Evolutionary conservation across 2,113 vertebrate genomes (phyloP).

Genomic region (Antechinus stuartii): DNA sequence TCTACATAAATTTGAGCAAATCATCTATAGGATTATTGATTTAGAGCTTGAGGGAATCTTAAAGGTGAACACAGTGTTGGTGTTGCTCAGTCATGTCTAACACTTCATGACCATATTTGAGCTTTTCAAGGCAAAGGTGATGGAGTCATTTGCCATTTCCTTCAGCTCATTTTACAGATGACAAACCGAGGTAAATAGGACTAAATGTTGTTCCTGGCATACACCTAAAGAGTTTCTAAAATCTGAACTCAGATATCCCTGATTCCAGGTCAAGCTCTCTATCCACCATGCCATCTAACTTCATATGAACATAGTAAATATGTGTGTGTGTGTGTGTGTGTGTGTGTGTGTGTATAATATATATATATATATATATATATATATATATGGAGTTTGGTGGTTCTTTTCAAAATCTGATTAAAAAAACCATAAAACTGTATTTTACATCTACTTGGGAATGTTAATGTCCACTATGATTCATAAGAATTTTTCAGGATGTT

Average conservation of each 20-base stretch:
- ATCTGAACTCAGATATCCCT: too few relatives aligned
- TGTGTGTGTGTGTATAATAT: too few relatives aligned
- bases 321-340: too few relatives aligned
- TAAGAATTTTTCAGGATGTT: background rate
- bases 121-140: background rate
- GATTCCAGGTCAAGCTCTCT: too few relatives aligned
- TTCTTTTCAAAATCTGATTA: background rate
- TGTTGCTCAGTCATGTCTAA: too few relatives aligned
- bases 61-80: background rate
- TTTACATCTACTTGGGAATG: background rate
- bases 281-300: too few relatives aligned
- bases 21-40: background rate
- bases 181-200: background rate
- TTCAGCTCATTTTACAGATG: background rate
- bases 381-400: background rate
- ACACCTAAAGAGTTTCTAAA: background rate
- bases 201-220: background rate
- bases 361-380: too few relatives aligned
- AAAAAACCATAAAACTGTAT: background rate
- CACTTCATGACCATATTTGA: too few relatives aligned
- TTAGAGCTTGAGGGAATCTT: background rate
- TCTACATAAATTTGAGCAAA: background rate
- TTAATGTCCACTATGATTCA: background rate
- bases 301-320: too few relatives aligned
- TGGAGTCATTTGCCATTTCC: background rate